Percentiles rank a stretch among this genome's conserved stretches.
Conservation (phyloP, 1,140 invertebrate species). For the Achatina immaculata region DNA sequence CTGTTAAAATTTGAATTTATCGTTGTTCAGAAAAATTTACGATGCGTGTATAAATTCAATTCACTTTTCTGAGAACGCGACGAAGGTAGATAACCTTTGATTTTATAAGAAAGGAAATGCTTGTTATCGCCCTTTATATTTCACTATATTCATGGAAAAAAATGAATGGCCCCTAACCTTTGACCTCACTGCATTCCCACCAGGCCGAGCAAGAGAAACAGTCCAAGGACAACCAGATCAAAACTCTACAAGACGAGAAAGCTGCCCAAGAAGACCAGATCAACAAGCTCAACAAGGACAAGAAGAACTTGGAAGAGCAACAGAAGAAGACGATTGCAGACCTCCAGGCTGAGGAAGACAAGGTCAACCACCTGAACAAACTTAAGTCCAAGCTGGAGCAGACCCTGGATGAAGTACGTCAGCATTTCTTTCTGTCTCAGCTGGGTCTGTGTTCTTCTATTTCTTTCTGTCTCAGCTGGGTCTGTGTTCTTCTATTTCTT, state of each 20-base stretch:
- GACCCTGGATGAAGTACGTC: constrained; percentile 86
- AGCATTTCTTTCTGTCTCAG: too few relatives aligned
- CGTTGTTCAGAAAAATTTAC: too few relatives aligned
- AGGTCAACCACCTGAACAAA: constrained; percentile 99
- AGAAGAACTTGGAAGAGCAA: constrained; percentile 95
- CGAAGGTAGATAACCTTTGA: too few relatives aligned
- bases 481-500: too few relatives aligned
- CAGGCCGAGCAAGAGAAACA: constrained; percentile 89
- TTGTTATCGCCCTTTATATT: too few relatives aligned
- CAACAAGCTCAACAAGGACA: constrained; percentile 99
- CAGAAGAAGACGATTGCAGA: constrained; percentile 97
- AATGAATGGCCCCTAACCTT: not conserved
- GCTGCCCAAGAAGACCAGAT: constrained; percentile 99
- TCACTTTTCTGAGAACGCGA: too few relatives aligned
- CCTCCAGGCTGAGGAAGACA: constrained; percentile 97
- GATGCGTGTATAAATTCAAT: too few relatives aligned
- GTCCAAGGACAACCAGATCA: constrained; percentile 98
- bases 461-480: too few relatives aligned
- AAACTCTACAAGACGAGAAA: constrained; percentile 94
- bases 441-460: too few relatives aligned
- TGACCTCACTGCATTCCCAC: not conserved
- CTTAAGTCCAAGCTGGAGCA: constrained; percentile 98
- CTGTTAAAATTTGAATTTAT: too few relatives aligned
- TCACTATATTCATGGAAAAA: too few relatives aligned
- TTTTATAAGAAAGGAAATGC: too few relatives aligned